Conservation (phyloP, 2,797 vertebrate species). For the Cuculus canorus region DNA sequence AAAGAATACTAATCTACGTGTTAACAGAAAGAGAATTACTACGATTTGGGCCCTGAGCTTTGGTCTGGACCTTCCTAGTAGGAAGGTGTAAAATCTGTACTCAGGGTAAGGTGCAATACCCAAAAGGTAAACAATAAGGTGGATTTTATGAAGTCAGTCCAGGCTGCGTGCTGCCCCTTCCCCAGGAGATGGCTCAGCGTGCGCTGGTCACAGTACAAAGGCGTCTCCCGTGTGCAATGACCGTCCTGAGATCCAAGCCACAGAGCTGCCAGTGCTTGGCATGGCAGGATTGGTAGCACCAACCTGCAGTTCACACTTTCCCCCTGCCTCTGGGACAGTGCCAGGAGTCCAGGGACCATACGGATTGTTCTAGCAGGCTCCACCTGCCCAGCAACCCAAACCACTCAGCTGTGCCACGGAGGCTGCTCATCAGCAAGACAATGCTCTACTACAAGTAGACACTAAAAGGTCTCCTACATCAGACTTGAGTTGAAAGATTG, state of each 20-base stretch:
- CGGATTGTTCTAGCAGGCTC: background rate
- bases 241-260: background rate
- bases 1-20: fast-evolving
- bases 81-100: background rate
- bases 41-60: background rate
- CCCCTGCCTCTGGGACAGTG: background rate
- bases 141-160: background rate
- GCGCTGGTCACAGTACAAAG: background rate
- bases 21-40: background rate
- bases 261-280: background rate
- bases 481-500: fast-evolving
- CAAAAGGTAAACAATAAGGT: background rate
- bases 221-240: fast-evolving
- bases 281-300: background rate
- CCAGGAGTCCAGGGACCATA: background rate
- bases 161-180: background rate
- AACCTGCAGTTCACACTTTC: background rate
- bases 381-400: background rate
- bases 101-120: background rate
- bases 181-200: background rate
- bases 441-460: background rate
- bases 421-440: background rate
- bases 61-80: background rate
- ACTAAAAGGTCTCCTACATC: background rate
- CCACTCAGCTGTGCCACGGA: background rate